Conservation (phyloP, 2,113 vertebrate genomes). For the Albula glossodonta region DNA sequence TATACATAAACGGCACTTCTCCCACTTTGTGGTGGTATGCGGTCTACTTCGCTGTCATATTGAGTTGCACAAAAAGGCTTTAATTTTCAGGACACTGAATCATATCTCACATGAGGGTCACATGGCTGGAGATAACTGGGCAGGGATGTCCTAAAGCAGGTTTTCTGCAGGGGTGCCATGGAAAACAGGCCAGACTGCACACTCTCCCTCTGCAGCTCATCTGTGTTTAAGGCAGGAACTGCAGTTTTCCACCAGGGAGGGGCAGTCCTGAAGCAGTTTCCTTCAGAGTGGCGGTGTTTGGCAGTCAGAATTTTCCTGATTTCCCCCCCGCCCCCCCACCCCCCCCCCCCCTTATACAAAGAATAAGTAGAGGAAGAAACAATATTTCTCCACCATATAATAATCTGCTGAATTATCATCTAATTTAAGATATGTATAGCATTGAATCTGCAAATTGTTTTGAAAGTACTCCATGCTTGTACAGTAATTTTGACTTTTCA, state of each 20-base stretch:
- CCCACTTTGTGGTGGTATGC: not conserved
- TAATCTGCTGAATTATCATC: not conserved
- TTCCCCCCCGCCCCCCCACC: no score
- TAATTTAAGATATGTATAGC: not conserved
- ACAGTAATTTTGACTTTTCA: conserved; percentile 35
- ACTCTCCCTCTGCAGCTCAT: no score
- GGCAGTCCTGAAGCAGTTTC: no score
- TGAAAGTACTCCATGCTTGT: not conserved
- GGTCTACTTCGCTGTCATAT: not conserved
- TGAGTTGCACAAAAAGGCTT: not conserved
- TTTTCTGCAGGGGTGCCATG: no score
- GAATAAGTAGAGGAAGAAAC: no score
- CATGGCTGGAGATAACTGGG: not conserved
- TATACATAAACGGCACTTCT: not conserved
- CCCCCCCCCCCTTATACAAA: no score
- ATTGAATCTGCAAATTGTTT: not conserved
- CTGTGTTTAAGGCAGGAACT: no score
- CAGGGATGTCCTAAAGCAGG: not conserved
- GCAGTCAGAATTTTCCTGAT: no score
- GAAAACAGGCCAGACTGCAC: no score
- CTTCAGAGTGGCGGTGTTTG: no score
- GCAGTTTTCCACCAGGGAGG: no score
- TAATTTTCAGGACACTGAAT: not conserved
- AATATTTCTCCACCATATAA: not conserved
- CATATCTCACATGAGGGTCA: not conserved